Conservation (phyloP, 2,113 vertebrate species). For the Zapus hudsonius region DNA sequence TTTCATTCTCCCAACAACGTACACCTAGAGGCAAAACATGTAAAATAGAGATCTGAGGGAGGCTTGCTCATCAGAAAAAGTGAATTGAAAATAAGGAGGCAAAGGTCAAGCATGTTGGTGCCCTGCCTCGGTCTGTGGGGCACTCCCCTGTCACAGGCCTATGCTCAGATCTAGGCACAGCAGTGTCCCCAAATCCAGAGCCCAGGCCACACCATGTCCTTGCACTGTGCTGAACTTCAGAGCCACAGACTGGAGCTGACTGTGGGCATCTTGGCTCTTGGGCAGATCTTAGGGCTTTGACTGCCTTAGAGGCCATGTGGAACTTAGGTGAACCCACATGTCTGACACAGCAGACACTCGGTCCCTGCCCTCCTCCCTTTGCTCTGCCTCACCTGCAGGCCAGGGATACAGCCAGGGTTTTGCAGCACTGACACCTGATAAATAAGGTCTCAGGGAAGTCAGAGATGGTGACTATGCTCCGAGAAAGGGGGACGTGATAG, state of each 20-base stretch:
- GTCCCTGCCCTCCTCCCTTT: background rate
- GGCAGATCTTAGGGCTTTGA: background rate
- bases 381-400: background rate
- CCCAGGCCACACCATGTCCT: background rate
- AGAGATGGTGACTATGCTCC: background rate
- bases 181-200: accelerated
- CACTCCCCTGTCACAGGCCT: background rate
- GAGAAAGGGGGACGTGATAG: accelerated
- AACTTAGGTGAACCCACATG: background rate
- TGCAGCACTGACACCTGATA: accelerated
- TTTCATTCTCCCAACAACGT: background rate
- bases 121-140: background rate
- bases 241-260: background rate
- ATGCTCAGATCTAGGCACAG: background rate
- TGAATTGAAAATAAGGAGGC: background rate
- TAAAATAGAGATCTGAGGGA: background rate
- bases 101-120: background rate
- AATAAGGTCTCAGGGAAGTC: background rate
- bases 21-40: background rate
- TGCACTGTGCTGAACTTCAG: too few relatives aligned
- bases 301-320: background rate
- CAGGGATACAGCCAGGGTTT: background rate
- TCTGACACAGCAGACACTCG: background rate
- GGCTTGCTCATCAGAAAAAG: background rate
- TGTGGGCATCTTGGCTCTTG: accelerated